A percentile compares a stretch with the other conserved stretches of the same genome.
phyloP scores from a whole-genome alignment of 2,888 invertebrate genomes.

The Latrodectus elegans region DNA sequence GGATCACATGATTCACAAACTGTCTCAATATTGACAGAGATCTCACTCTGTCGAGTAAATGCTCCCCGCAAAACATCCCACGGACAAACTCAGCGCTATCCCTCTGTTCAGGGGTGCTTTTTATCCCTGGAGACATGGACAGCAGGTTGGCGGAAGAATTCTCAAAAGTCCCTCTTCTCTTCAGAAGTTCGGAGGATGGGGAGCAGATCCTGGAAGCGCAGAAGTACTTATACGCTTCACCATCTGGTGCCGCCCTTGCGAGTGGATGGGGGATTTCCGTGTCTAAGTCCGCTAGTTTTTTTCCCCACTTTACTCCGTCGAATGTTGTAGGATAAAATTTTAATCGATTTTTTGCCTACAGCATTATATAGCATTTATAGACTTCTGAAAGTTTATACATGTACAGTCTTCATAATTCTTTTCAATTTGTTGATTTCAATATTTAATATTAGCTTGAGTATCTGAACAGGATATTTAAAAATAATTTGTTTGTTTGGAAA shows the following conservation, averaged over 20 bases:
- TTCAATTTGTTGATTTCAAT: background rate
- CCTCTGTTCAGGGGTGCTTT: slow-evolving; percentile 34
- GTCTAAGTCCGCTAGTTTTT: background rate
- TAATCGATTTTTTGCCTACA: slow-evolving; percentile 52
- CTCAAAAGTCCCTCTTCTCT: slow-evolving; percentile 35
- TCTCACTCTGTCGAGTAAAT: slow-evolving; percentile 59
- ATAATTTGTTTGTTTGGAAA: too few species aligned
- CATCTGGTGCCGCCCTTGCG: slow-evolving; percentile 54
- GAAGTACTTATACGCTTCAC: slow-evolving; percentile 39
- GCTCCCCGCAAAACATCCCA: slow-evolving; percentile 60
- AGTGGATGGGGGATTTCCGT: background rate
- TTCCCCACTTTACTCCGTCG: slow-evolving; percentile 8
- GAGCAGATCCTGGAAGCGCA: slow-evolving; percentile 9
- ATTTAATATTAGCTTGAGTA: background rate
- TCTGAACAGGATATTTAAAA: too few species aligned
- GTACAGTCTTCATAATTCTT: background rate
- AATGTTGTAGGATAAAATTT: slow-evolving; percentile 52
- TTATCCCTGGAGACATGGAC: slow-evolving; percentile 46
- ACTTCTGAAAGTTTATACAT: background rate
- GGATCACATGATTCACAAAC: slow-evolving; percentile 57
- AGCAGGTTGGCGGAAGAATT: slow-evolving; percentile 59
- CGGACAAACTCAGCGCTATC: slow-evolving; percentile 39
- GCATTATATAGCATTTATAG: background rate
- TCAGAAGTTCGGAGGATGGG: slow-evolving; percentile 33
- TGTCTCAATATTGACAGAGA: slow-evolving; percentile 59